Evolutionary conservation across 1,140 invertebrate species (phyloP), one percentile per base, ranked within the genome.

Genomic region (Drosophila truncata): DNA sequence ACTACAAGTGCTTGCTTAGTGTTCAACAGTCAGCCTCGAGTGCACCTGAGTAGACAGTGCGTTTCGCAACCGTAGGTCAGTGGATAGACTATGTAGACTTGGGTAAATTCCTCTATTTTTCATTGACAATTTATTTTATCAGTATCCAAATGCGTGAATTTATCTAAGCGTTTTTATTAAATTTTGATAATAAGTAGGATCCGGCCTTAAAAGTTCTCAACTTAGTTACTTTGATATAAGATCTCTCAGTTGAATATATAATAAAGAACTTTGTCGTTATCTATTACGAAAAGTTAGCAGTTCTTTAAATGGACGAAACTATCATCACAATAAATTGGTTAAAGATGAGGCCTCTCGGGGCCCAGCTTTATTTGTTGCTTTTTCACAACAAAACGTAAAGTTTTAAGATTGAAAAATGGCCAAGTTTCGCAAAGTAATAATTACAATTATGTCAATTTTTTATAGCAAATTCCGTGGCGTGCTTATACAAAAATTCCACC

Each of bases 1-100:
- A 54, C 62, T 52, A 44, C 66, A 67, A 64, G 29, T 66, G 66
- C 62, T 69, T 66, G 46, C 41, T 37, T 33, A 35, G 46, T 69
- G 66, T 66, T 66, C 27, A 50, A 65, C 66, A 67, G 63, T 5
- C 61, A 20, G 37, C 37, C 29, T 44, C 29, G 47, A 70, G 66
- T 54, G 62, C 62, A 70, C 66, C 66, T 70, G 66, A 54, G 23
- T 16, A 44, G 63, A 44, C 47, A 66, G 37, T 44, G 37, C 66
- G 47, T 70, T 70, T 66, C 63, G 62, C 62, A 52, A 66, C 13
- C 8, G n/a, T 42, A 42, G 29, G 35, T 42, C 27, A 37, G 20
- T 16, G 13, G 9, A 23, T 20, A 27, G 35, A 11, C 16, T 29
- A 16, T 29, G 16, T 8, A 31, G 20, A 23, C 2, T 37, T 46